These are phyloP conservation scores for Globia sparganii DNA, from an alignment of 2,888 invertebrate genomes.

Conservation along the genomic window DNA sequence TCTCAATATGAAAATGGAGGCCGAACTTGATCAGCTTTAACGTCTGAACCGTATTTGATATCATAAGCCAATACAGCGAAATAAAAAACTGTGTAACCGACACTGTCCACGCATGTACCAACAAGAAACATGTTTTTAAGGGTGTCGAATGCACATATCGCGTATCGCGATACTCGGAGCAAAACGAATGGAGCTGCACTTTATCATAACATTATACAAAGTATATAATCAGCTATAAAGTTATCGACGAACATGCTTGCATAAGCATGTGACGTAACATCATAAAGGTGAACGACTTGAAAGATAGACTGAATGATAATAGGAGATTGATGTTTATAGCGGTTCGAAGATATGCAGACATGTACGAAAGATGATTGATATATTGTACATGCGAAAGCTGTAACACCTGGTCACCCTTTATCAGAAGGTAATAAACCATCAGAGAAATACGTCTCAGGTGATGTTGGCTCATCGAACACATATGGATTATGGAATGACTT, in stretches of 20 bases:
- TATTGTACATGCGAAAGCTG: not conserved
- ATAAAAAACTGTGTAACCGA: conserved; percentile 46
- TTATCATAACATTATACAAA: conserved; percentile 56
- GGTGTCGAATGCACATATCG: conserved; percentile 59
- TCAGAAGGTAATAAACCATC: not conserved
- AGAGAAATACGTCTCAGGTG: not conserved
- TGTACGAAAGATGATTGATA: conserved; percentile 8
- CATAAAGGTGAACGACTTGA: conserved; percentile 61
- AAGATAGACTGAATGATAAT: conserved; percentile 48
- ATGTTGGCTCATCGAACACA: not conserved
- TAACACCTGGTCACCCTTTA: conserved; percentile 4
- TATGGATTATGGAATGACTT: not conserved
- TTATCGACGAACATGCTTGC: conserved; percentile 57
- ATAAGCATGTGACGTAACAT: conserved; percentile 60
- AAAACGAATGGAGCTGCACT: conserved; percentile 46
- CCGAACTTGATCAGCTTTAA: conserved; percentile 23
- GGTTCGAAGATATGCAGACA: conserved; percentile 7
- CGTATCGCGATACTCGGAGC: conserved; percentile 50
- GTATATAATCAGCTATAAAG: conserved; percentile 50
- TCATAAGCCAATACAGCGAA: conserved; percentile 27
- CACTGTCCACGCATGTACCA: conserved; percentile 40
- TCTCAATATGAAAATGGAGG: conserved; percentile 26
- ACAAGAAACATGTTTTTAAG: conserved; percentile 54
- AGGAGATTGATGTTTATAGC: conserved; percentile 31
- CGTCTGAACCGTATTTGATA: conserved; percentile 28